These are phyloP conservation scores for Aphodius sticticus DNA, from an alignment of 2,888 invertebrate species.

Conservation along the genomic window DNA sequence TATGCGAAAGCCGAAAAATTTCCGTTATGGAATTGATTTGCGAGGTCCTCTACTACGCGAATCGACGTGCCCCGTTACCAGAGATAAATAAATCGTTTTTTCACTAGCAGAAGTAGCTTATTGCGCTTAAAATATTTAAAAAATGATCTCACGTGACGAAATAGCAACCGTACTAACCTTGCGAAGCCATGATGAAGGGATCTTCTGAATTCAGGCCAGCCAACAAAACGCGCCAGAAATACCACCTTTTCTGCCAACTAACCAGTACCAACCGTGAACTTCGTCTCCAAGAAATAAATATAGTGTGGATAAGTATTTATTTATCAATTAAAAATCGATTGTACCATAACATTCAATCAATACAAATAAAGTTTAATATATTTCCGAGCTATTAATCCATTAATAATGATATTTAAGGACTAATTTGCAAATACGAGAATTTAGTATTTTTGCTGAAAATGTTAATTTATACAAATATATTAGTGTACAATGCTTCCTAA, in stretches of 20 bases:
- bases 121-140: constrained; percentile 14
- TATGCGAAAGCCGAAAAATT: constrained; percentile 19
- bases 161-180: constrained; percentile 69
- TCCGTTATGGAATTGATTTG: neutral
- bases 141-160: constrained; percentile 59
- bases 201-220: constrained; percentile 40
- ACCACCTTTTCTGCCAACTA: constrained; percentile 24
- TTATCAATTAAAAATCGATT: neutral
- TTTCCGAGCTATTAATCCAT: neutral
- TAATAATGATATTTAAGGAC: neutral
- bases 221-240: constrained; percentile 29
- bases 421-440: neutral
- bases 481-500: neutral
- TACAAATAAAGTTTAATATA: neutral
- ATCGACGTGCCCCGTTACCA: neutral
- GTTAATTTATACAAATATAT: neutral
- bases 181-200: constrained; percentile 73
- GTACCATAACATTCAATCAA: neutral
- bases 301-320: neutral
- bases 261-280: neutral
- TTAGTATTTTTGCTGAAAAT: neutral
- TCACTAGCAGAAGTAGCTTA: neutral
- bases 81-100: neutral
- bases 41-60: neutral
- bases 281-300: neutral